Evolutionary conservation across 2,888 invertebrate genomes (phyloP).

Genomic region (Alloscopus bannaensis): DNA sequence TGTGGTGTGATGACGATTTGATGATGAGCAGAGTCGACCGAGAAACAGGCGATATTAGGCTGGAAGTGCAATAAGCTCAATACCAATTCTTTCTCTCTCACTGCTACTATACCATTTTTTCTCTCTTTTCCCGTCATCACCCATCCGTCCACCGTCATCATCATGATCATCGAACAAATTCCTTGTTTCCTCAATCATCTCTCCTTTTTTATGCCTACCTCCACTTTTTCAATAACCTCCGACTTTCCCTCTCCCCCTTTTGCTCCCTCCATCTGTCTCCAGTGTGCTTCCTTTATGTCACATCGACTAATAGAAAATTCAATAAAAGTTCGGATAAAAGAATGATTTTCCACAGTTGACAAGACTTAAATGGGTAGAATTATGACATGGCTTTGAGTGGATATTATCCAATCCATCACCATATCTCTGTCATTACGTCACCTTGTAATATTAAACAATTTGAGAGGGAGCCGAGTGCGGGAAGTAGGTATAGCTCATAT

Average conservation of each 20-base stretch:
- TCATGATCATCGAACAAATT: slow-evolving; percentile 54
- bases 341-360: slow-evolving; percentile 61
- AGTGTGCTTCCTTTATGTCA: slow-evolving; percentile 29
- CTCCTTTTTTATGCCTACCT: slow-evolving; percentile 57
- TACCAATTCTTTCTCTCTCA: slow-evolving; percentile 45
- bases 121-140: slow-evolving; percentile 28
- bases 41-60: slow-evolving; percentile 36
- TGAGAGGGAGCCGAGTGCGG: too few species aligned
- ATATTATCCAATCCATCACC: slow-evolving; percentile 53
- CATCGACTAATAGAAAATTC: slow-evolving; percentile 30
- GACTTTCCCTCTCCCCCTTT: slow-evolving; percentile 18
- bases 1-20: slow-evolving; percentile 58
- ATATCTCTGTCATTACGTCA: background rate
- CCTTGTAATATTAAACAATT: slow-evolving; percentile 42
- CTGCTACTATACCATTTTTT: slow-evolving; percentile 27
- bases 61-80: slow-evolving; percentile 41
- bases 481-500: background rate
- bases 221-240: slow-evolving; percentile 58
- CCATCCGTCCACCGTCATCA: slow-evolving; percentile 31
- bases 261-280: slow-evolving; percentile 28
- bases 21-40: slow-evolving; percentile 54
- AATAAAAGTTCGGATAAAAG: slow-evolving; percentile 57
- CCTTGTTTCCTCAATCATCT: slow-evolving; percentile 62
- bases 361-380: slow-evolving; percentile 59
- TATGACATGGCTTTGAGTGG: slow-evolving; percentile 57